phyloP scores from a whole-genome alignment of 2,888 invertebrate genomes.

The Caenorhabditis wallacei region DNA sequence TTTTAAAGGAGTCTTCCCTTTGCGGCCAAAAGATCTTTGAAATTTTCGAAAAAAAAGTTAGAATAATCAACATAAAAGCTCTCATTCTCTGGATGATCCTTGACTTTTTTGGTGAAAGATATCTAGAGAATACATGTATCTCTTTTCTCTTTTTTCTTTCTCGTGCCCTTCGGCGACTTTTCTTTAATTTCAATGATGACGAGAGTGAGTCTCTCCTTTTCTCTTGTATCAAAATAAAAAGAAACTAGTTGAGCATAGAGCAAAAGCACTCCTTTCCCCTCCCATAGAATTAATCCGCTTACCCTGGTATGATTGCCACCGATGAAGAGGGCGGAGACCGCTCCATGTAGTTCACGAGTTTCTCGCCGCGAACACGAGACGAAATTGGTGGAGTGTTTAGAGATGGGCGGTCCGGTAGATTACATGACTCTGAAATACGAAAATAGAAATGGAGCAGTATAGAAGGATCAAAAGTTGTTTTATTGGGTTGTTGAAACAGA shows the following conservation, averaged over 20 bases:
- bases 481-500: too few relatives aligned
- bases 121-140: not conserved
- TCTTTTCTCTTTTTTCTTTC: not conserved
- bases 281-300: conserved; percentile 59
- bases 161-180: conserved; percentile 55
- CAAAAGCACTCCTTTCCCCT: conserved; percentile 34
- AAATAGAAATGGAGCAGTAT: too few relatives aligned
- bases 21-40: too few relatives aligned
- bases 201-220: not conserved
- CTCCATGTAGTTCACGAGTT: conserved; percentile 65
- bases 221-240: not conserved
- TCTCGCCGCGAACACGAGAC: conserved; percentile 65
- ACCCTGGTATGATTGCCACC: conserved; percentile 60
- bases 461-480: not conserved
- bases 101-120: not conserved
- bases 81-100: not conserved
- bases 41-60: not conserved
- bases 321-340: conserved; percentile 56
- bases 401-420: conserved; percentile 37
- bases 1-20: too few relatives aligned
- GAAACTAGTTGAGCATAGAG: conserved; percentile 18
- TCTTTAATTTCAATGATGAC: conserved; percentile 56
- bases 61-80: conserved; percentile 2
- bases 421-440: conserved; percentile 50
- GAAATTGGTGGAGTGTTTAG: conserved; percentile 56